Evolutionary conservation across 2,888 invertebrate genomes (phyloP).

Genomic region (Limnephilus rhombicus): DNA sequence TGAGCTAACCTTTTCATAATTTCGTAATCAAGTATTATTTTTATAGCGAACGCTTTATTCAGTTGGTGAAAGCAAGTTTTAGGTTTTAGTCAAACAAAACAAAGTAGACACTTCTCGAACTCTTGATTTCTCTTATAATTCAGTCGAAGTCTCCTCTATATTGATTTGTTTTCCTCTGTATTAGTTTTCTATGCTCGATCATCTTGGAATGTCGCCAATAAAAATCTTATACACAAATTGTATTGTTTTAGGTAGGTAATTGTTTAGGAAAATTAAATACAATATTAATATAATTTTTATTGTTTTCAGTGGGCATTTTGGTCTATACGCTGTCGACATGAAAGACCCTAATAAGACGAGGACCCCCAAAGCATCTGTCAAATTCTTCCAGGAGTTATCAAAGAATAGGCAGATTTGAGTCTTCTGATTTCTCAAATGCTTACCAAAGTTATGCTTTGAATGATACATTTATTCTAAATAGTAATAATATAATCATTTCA

Average conservation of each 20-base stretch:
- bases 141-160: background rate
- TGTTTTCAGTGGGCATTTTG: conserved; percentile 74
- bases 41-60: background rate
- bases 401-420: background rate
- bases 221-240: too few relatives aligned
- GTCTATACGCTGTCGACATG: conserved; percentile 79
- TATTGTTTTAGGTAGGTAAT: too few relatives aligned
- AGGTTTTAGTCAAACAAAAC: too few relatives aligned
- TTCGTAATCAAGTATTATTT: background rate
- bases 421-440: background rate
- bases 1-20: too few relatives aligned
- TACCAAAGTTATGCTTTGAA: background rate
- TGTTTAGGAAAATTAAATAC: too few relatives aligned
- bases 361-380: conserved; percentile 76
- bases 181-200: too few relatives aligned
- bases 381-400: conserved; percentile 15
- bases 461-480: too few relatives aligned
- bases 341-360: conserved; percentile 75
- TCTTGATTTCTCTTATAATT: background rate
- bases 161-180: background rate
- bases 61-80: background rate
- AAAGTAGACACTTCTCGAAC: too few relatives aligned
- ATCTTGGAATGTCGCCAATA: too few relatives aligned
- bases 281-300: background rate
- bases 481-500: too few relatives aligned